These are phyloP conservation scores for Zootermopsis nevadensis DNA, from an alignment of 2,888 invertebrate genomes.

Conservation along the genomic window DNA sequence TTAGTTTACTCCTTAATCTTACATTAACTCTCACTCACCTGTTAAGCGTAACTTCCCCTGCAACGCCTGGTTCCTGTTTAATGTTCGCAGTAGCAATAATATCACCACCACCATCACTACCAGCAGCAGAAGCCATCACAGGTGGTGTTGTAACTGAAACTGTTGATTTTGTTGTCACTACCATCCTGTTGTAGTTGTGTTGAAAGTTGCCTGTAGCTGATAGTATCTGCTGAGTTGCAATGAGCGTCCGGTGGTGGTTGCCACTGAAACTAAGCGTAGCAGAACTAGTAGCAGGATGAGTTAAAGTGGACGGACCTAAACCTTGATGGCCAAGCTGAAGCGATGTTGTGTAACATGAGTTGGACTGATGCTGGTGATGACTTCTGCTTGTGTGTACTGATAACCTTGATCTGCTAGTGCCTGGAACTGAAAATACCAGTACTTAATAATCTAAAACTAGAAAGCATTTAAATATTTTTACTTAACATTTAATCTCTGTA, in stretches of 20 bases:
- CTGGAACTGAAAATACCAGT: slow-evolving; percentile 40
- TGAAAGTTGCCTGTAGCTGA: background rate
- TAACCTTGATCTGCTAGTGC: slow-evolving; percentile 41
- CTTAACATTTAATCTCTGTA: too few species aligned
- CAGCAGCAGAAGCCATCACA: background rate
- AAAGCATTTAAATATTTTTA: too few species aligned
- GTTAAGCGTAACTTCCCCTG: slow-evolving; percentile 49
- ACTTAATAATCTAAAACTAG: background rate
- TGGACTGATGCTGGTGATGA: slow-evolving; percentile 26
- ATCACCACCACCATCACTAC: background rate
- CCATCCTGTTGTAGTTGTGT: slow-evolving; percentile 20
- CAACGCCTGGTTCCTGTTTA: slow-evolving; percentile 47
- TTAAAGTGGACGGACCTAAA: slow-evolving; percentile 37
- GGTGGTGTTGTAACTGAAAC: background rate
- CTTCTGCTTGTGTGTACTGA: slow-evolving; percentile 13
- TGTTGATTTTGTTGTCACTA: background rate
- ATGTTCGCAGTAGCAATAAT: slow-evolving; percentile 33
- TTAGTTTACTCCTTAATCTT: too few species aligned
- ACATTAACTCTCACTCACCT: slow-evolving; percentile 42
- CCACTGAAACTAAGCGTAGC: slow-evolving; percentile 21
- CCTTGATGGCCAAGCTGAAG: slow-evolving; percentile 27
- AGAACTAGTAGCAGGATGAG: slow-evolving; percentile 37
- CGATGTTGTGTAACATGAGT: slow-evolving; percentile 17
- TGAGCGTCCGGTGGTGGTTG: slow-evolving; percentile 13
- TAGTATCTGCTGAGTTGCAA: slow-evolving; percentile 11